A percentile compares a stretch with the other conserved stretches of the same genome.
Conservation (phyloP, 2,113 vertebrate species). For the Siphamia tubifer region DNA sequence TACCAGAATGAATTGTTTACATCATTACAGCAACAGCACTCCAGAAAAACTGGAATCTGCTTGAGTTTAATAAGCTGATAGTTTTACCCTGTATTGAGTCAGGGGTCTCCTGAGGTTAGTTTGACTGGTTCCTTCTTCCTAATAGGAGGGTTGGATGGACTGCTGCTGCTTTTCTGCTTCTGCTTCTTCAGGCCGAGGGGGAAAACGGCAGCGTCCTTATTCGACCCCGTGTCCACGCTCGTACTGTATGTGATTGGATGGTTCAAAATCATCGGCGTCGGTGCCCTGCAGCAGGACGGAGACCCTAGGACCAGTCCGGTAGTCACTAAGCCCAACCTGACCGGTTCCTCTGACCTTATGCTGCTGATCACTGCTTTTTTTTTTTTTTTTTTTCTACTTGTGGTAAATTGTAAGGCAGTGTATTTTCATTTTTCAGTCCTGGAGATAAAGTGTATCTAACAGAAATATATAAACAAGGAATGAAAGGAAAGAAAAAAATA, state of each 20-base stretch:
- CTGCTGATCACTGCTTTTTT: no score
- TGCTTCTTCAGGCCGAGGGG: slow-evolving; percentile 18
- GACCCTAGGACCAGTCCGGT: slow-evolving; percentile 15
- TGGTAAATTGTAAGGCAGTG: neutral
- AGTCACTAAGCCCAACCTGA: neutral
- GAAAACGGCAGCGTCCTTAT: slow-evolving; percentile 36
- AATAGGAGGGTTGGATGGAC: slow-evolving; percentile 32
- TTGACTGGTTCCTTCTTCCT: slow-evolving; percentile 29
- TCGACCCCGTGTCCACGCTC: slow-evolving; percentile 45
- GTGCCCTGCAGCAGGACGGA: slow-evolving; percentile 41
- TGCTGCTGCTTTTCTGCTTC: neutral
- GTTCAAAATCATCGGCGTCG: slow-evolving; percentile 62
- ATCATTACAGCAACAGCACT: slow-evolving; percentile 34
- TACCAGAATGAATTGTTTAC: slow-evolving; percentile 54
- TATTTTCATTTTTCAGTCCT: neutral
- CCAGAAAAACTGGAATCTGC: slow-evolving; percentile 21
- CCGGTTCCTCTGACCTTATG: no score
- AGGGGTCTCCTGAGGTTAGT: slow-evolving; percentile 23
- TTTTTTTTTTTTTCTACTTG: neutral
- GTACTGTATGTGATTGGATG: slow-evolving; percentile 57
- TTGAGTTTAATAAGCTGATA: slow-evolving; percentile 26
- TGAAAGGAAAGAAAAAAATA: neutral
- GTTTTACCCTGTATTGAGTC: slow-evolving; percentile 10
- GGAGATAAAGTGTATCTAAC: neutral
- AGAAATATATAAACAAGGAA: neutral